phyloP scores from a whole-genome alignment of 2,888 invertebrate species.

The Rotaria socialis region DNA sequence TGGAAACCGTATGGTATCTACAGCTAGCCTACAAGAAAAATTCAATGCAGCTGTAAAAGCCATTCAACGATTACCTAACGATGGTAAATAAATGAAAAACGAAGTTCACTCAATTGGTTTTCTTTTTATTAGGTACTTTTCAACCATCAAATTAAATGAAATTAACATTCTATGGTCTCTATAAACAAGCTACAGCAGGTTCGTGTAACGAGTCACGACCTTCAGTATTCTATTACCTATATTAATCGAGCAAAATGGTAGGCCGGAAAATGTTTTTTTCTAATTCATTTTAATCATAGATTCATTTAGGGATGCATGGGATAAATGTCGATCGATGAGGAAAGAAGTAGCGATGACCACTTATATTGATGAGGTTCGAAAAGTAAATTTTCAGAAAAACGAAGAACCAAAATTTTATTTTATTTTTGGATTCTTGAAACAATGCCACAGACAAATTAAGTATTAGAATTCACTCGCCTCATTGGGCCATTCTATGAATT shows the following conservation, averaged over 20 bases:
- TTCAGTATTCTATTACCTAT: conserved; percentile 88
- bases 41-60: conserved; percentile 90
- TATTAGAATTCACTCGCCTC: conserved; percentile 79
- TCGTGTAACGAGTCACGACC: conserved; percentile 73
- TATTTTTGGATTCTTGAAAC: conserved; percentile 79
- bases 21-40: conserved; percentile 68
- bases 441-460: conserved; percentile 87
- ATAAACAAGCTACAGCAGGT: conserved; percentile 87
- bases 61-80: conserved; percentile 83
- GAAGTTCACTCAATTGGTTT: no score
- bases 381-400: conserved; percentile 64
- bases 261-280: conserved; percentile 41
- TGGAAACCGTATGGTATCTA: not conserved
- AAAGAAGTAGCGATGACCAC: conserved; percentile 79
- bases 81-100: conserved; percentile 66
- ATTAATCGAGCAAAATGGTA: conserved; percentile 80
- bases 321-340: conserved; percentile 75
- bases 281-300: not conserved
- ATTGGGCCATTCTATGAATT: conserved; percentile 69
- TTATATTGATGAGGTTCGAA: conserved; percentile 85
- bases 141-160: conserved; percentile 88
- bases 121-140: conserved; percentile 73
- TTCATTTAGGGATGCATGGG: conserved; percentile 74
- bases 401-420: conserved; percentile 47
- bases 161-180: conserved; percentile 86